A percentile compares a stretch with the other conserved stretches of the same genome.
These are phyloP conservation scores for Eupeodes corollae DNA, from an alignment of 1,140 invertebrate species.

Conservation along the genomic window DNA sequence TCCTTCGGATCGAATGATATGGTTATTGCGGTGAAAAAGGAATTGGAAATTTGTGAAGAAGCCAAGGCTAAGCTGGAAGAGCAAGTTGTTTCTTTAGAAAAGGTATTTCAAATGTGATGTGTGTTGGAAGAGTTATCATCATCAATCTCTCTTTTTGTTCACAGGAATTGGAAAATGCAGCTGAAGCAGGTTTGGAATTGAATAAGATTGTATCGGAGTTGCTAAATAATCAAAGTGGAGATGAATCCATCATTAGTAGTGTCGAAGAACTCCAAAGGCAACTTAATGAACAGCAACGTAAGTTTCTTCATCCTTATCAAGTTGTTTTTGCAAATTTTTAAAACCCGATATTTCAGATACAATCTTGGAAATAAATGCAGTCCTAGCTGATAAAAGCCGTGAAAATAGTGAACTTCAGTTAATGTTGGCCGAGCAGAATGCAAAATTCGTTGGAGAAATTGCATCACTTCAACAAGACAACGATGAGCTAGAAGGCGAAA, in stretches of 20 bases:
- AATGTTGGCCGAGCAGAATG: constrained; percentile 38
- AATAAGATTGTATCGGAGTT: constrained; percentile 54
- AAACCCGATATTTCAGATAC: constrained; percentile 34
- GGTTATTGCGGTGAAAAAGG: constrained; percentile 48
- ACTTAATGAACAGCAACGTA: constrained; percentile 47
- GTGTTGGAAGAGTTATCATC: background rate
- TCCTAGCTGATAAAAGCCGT: constrained; percentile 40
- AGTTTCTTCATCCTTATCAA: constrained; percentile 31
- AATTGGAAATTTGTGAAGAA: constrained; percentile 39
- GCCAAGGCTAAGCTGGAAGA: constrained; percentile 40
- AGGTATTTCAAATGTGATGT: constrained; percentile 17
- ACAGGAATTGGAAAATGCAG: constrained; percentile 49
- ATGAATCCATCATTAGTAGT: constrained; percentile 47
- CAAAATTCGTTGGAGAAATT: constrained; percentile 31
- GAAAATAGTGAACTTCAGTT: constrained; percentile 43
- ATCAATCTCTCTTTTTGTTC: background rate
- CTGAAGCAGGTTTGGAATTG: constrained; percentile 51
- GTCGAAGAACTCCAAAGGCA: constrained; percentile 50
- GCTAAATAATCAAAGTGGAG: constrained; percentile 44
- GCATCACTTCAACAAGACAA: constrained; percentile 27
- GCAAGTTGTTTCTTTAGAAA: constrained; percentile 46
- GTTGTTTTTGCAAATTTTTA: too few species aligned
- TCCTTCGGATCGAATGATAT: constrained; percentile 61
- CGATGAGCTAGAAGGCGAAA: constrained; percentile 28
- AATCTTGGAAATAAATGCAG: constrained; percentile 40